Evolutionary conservation across 1,140 invertebrate species (phyloP).

Genomic region (Diachasma alloeum): DNA sequence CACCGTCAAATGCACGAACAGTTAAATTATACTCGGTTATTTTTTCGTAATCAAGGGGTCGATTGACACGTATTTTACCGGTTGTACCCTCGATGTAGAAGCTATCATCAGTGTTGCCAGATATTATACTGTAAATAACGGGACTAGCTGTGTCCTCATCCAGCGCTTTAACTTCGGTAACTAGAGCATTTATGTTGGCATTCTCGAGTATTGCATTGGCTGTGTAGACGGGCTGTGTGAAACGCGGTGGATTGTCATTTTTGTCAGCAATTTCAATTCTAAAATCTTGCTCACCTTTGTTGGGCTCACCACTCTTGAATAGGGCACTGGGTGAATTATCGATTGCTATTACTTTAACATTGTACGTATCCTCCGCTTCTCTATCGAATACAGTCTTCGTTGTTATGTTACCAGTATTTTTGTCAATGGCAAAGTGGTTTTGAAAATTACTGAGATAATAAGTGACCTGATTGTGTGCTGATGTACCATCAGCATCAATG

Average conservation of each 20-base stretch:
- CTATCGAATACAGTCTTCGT: conserved; percentile 81
- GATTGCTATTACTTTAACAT: conserved; percentile 83
- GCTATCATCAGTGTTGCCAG: conserved; percentile 79
- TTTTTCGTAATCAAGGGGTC: conserved; percentile 84
- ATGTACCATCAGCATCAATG: conserved; percentile 85
- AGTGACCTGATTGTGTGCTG: conserved; percentile 80
- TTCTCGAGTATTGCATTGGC: conserved; percentile 83
- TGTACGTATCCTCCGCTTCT: conserved; percentile 80
- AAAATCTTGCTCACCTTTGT: conserved; percentile 79
- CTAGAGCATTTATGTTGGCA: conserved; percentile 79
- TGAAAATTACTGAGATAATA: conserved; percentile 76
- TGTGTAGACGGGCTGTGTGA: conserved; percentile 77
- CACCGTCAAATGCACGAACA: conserved; percentile 81
- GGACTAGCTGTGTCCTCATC: conserved; percentile 84
- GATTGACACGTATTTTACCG: conserved; percentile 81
- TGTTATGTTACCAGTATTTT: conserved; percentile 83
- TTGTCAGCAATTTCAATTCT: conserved; percentile 89
- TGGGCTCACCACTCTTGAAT: conserved; percentile 71
- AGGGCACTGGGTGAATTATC: conserved; percentile 88
- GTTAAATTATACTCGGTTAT: conserved; percentile 80
- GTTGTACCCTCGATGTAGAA: conserved; percentile 82
- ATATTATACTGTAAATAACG: conserved; percentile 81
- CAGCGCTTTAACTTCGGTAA: conserved; percentile 82
- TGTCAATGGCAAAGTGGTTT: conserved; percentile 81
- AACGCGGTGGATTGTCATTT: conserved; percentile 87